These are phyloP conservation scores for Lepidonotus clava DNA, from an alignment of 2,888 invertebrate species.

Conservation along the genomic window DNA sequence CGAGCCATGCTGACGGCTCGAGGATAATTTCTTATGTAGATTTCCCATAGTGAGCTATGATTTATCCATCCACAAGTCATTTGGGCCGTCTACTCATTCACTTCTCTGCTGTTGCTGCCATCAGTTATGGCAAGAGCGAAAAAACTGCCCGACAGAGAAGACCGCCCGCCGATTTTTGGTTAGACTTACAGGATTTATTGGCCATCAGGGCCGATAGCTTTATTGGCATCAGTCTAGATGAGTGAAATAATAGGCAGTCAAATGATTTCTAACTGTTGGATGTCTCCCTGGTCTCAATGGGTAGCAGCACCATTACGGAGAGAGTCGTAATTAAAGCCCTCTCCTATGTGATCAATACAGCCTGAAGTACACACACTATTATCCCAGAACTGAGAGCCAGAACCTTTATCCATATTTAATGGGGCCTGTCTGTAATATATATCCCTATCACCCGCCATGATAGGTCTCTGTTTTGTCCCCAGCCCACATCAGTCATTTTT, in stretches of 20 bases:
- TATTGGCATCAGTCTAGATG: neutral
- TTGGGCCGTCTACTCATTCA: neutral
- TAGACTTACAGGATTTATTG: neutral
- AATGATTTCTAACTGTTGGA: slow-evolving; percentile 6
- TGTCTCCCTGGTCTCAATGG: neutral
- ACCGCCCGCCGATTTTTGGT: neutral
- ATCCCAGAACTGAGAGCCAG: neutral
- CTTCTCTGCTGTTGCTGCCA: neutral
- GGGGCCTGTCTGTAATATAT: neutral
- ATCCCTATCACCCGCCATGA: too few relatives aligned
- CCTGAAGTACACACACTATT: neutral
- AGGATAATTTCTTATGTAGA: slow-evolving; percentile 9
- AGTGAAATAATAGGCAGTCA: neutral
- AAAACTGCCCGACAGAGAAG: neutral
- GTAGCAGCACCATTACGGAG: neutral
- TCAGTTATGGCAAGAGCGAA: neutral
- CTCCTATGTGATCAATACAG: slow-evolving; percentile 15
- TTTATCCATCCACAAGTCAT: slow-evolving; percentile 5
- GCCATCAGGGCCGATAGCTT: neutral
- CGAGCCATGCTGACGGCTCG: neutral
- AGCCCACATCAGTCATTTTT: too few relatives aligned
- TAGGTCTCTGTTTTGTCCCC: too few relatives aligned
- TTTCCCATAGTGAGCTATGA: neutral
- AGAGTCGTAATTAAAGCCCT: neutral
- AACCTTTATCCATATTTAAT: neutral